Evolutionary conservation across 2,113 vertebrate species (phyloP), one percentile per base, ranked within the genome.

Genomic region (Cyrtonyx montezumae): DNA sequence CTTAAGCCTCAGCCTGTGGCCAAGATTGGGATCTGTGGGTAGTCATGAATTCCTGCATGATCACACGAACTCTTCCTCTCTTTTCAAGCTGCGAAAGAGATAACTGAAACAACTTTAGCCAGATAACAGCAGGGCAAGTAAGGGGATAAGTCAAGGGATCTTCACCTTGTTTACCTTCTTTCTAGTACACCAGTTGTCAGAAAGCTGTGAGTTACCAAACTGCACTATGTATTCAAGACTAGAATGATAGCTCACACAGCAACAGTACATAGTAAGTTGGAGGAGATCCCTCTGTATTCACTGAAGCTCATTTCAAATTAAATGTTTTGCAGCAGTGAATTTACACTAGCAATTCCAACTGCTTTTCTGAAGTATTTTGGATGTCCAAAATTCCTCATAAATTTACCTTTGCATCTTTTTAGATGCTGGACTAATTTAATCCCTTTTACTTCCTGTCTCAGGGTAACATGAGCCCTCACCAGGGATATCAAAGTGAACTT

Each of bases 371-470:
- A 92, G 15, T 49, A 56, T 90, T 93, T 14, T 45, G 67, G 59
- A 93, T 34, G 69, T 78, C 93, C 66, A 65, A 61, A 91, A 82
- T 69, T 49, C 34, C 90, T 80, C 59, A 79, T 88, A 77, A 91
- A 90, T 91, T 93, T 79, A 28, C 68, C 40, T 78, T 20, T 28
- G 42, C 4, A 2, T 87, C 65, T 94, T 32, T 32, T 56, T 32
- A 56, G 76, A 84, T 37, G 22, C 67, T 93, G 58, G 49, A 62
- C 75, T 84, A 69, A 79, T 12, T 74, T 49, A 87, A 63, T 65
- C 15, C 19, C 65, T 63, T 20, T 49, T 79, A 84, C 51, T 87
- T 90, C 63, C n/a, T 45, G 37, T 66, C 71, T 80, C 37, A 59
- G 74, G 76, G 46, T 16, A 56, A 43, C 68, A 56, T 0, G 2